phyloP scores from a whole-genome alignment of 1,140 invertebrate species.

The Idris sp. region DNA sequence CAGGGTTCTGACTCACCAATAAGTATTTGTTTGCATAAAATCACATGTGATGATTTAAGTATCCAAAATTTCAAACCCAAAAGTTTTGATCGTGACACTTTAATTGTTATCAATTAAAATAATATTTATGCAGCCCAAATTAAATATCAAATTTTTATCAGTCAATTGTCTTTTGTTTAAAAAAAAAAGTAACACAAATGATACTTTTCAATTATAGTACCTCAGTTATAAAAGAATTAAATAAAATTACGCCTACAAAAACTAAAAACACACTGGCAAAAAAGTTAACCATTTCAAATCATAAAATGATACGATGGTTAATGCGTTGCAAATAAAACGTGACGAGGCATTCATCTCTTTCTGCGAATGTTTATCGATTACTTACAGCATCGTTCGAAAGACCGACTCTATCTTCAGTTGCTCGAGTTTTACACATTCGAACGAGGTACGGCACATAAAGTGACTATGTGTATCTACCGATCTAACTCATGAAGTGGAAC shows the following conservation, averaged over 20 bases:
- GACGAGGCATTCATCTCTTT: conserved; percentile 21
- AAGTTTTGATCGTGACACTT: background rate
- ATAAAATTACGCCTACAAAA: no score
- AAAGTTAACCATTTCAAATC: conserved; percentile 9
- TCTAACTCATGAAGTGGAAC: conserved; percentile 58
- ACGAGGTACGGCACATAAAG: conserved; percentile 33
- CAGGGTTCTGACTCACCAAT: conserved; percentile 16
- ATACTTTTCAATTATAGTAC: no score
- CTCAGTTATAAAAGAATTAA: no score
- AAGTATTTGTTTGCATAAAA: conserved; percentile 7
- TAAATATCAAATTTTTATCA: no score
- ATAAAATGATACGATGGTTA: conserved; percentile 15
- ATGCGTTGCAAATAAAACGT: conserved; percentile 29
- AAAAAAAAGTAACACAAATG: no score
- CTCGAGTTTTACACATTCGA: conserved; percentile 44
- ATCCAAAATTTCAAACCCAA: conserved; percentile 5
- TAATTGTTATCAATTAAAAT: conserved; percentile 7
- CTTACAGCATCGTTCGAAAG: conserved; percentile 7
- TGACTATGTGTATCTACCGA: conserved; percentile 45
- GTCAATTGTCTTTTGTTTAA: no score
- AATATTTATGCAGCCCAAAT: no score
- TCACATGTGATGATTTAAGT: conserved; percentile 7
- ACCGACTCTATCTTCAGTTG: conserved; percentile 30
- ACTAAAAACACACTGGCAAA: background rate
- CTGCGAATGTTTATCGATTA: conserved; percentile 39